Evolutionary conservation across 2,113 vertebrate species (phyloP).

Genomic region (Labeo rohita): DNA sequence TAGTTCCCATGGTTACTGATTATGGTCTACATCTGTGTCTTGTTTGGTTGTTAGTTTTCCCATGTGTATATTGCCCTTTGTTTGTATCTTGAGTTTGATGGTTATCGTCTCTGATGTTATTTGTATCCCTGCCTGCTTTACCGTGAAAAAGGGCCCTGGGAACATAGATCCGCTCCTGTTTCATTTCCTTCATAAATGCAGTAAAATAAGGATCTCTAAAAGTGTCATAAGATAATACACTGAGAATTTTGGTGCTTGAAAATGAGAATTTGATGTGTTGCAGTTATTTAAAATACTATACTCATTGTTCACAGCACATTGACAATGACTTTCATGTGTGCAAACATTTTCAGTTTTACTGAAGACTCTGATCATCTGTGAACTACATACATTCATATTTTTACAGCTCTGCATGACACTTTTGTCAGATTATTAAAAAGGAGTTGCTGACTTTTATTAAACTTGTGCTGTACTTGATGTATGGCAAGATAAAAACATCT

Average conservation of each 20-base stretch:
- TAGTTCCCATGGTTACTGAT: background rate
- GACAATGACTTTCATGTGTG: background rate
- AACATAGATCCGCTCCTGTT: background rate
- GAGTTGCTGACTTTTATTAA: background rate
- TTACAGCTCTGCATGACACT: background rate
- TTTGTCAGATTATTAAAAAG: background rate
- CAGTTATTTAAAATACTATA: background rate
- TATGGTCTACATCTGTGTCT: background rate
- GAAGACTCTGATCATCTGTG: background rate
- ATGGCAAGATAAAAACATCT: background rate
- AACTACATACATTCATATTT: background rate
- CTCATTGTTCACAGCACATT: background rate
- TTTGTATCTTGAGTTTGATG: background rate
- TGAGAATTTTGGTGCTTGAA: background rate
- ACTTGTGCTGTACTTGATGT: background rate
- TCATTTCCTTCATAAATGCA: background rate
- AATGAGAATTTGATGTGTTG: background rate
- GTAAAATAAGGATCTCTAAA: background rate
- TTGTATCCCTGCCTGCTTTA: background rate
- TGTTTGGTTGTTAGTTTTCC: background rate
- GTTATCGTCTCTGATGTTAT: background rate
- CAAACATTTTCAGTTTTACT: background rate
- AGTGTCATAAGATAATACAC: background rate
- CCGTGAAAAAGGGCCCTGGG: background rate
- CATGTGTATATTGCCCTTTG: background rate